Evolutionary conservation across 2,113 vertebrate species (phyloP).

Genomic region (Oncorhynchus mykiss): DNA sequence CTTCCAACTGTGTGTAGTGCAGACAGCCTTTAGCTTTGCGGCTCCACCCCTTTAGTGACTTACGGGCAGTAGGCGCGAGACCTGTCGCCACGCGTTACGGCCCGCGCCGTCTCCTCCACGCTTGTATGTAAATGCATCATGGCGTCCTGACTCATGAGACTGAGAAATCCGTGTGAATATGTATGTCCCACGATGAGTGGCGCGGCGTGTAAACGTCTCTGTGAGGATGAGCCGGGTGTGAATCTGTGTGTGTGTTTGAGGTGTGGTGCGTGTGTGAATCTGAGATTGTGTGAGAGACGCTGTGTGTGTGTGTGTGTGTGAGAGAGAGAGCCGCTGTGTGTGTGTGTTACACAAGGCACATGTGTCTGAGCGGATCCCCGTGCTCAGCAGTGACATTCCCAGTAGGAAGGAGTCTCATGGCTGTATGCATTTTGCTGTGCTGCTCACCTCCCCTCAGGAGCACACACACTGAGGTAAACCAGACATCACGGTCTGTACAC

Average conservation of each 20-base stretch:
- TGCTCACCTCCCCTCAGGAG: slow-evolving; percentile 32
- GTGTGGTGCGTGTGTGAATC: no score
- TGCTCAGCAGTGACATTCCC: slow-evolving; percentile 68
- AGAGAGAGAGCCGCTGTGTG: no score
- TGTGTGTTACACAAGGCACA: slow-evolving; percentile 20
- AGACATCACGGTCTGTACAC: slow-evolving; percentile 25
- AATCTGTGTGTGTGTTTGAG: neutral
- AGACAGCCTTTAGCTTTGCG: slow-evolving; percentile 14
- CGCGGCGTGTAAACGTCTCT: slow-evolving; percentile 23
- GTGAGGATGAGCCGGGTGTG: slow-evolving; percentile 13
- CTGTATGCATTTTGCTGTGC: slow-evolving; percentile 33
- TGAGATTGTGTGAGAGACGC: no score
- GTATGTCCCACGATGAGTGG: slow-evolving; percentile 36
- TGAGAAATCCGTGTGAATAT: slow-evolving; percentile 47
- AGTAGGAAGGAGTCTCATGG: slow-evolving; percentile 67
- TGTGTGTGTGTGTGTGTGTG: no score
- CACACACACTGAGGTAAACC: slow-evolving; percentile 16
- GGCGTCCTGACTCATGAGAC: slow-evolving; percentile 45
- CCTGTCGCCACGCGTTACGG: slow-evolving; percentile 63
- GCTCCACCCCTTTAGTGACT: slow-evolving; percentile 47
- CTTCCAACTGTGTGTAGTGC: no score
- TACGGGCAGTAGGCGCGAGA: slow-evolving; percentile 56
- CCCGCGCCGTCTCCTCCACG: slow-evolving; percentile 34
- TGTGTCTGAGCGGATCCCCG: slow-evolving; percentile 47
- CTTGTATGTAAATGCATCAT: slow-evolving; percentile 69